Evolutionary conservation across 2,888 invertebrate species (phyloP).

Genomic region (Eubasilissa splendida): DNA sequence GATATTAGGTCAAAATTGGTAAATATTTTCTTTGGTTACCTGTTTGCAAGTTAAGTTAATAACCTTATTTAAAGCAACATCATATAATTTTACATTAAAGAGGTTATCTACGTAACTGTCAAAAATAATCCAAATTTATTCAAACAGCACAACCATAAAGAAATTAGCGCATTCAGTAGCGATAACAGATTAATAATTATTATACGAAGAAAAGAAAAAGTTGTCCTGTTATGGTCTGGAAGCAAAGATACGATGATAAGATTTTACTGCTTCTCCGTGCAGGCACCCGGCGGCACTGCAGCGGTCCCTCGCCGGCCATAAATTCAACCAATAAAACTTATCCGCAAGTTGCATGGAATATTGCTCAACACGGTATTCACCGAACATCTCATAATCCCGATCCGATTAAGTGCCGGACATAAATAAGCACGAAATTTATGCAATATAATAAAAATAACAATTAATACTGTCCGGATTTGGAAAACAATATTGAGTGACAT

Average conservation of each 20-base stretch:
- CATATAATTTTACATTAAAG: no score
- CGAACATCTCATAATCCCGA: background rate
- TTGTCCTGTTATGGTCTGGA: constrained; percentile 1
- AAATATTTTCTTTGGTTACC: no score
- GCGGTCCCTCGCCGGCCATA: constrained; percentile 15
- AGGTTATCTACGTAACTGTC: no score
- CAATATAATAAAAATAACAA: no score
- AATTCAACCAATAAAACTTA: constrained; percentile 27
- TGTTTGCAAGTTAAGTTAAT: no score
- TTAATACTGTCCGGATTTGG: no score
- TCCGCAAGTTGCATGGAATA: constrained; percentile 9
- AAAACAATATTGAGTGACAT: background rate
- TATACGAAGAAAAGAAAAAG: background rate
- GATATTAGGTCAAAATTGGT: no score
- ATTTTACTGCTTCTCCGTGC: constrained; percentile 5
- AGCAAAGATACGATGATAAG: constrained; percentile 2
- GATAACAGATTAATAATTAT: background rate
- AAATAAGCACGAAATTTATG: background rate
- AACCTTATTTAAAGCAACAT: no score
- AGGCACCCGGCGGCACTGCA: constrained; percentile 1
- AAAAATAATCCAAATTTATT: no score
- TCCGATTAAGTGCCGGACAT: background rate
- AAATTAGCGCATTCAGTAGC: background rate
- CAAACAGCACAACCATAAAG: no score
- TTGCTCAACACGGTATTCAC: constrained; percentile 5